Percentiles rank a stretch among this genome's conserved stretches.
phyloP scores from a whole-genome alignment of 2,797 vertebrate species.

The Tragopan temminckii region DNA sequence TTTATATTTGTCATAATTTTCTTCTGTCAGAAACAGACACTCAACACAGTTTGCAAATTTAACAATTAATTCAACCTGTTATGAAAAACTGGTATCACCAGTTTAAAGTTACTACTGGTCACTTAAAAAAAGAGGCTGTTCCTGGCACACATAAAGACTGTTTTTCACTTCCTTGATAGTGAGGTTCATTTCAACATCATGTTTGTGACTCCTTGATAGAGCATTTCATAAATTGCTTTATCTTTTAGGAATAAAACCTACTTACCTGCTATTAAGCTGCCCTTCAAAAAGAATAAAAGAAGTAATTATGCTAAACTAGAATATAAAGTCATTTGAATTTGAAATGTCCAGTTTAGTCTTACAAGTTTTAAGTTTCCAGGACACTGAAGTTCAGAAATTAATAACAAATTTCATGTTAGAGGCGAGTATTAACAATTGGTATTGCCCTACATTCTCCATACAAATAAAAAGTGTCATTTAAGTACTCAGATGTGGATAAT shows the following conservation, averaged over 20 bases:
- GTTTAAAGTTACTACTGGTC: conserved; percentile 17
- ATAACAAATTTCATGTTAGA: conserved; percentile 6
- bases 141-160: background rate
- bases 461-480: background rate
- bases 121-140: conserved; percentile 18
- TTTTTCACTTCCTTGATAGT: background rate
- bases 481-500: background rate
- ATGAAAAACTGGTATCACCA: conserved; percentile 38
- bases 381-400: background rate
- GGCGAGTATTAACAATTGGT: background rate
- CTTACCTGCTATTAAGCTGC: conserved; percentile 19
- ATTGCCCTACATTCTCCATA: background rate
- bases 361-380: background rate
- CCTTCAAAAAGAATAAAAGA: conserved; percentile 38
- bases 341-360: background rate
- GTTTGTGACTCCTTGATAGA: conserved; percentile 12
- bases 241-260: conserved; percentile 11
- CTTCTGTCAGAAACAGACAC: conserved; percentile 22
- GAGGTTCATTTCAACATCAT: background rate
- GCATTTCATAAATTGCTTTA: background rate
- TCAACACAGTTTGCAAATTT: conserved; percentile 6
- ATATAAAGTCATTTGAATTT: conserved; percentile 1
- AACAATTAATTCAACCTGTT: conserved; percentile 39
- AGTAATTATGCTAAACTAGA: conserved; percentile 8
- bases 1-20: conserved; percentile 40